These are phyloP conservation scores for Temnothorax ravouxi DNA, from an alignment of 2,888 invertebrate species.

Conservation along the genomic window DNA sequence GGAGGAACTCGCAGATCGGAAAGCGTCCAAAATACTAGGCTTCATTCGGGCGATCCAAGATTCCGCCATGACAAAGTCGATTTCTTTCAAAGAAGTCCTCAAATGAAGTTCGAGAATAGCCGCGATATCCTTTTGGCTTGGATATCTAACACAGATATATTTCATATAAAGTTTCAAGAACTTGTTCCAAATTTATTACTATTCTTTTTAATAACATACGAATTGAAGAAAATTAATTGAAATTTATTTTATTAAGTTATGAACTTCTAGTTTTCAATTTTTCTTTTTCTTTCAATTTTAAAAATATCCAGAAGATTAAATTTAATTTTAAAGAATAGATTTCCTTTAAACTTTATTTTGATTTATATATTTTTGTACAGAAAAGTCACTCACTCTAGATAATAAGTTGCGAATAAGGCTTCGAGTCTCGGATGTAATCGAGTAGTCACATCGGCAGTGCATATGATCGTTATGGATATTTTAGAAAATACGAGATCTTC, in stretches of 20 bases:
- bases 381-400: slow-evolving; percentile 77
- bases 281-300: not conserved
- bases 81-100: slow-evolving; percentile 74
- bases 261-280: not conserved
- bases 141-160: slow-evolving; percentile 66
- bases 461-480: slow-evolving; percentile 79
- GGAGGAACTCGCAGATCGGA: slow-evolving; percentile 70
- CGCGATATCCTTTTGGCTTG: slow-evolving; percentile 77
- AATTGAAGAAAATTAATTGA: not conserved
- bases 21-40: slow-evolving; percentile 78
- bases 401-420: slow-evolving; percentile 80
- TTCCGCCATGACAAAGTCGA: slow-evolving; percentile 68
- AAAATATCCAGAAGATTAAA: too few species aligned
- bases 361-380: not conserved
- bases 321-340: not conserved
- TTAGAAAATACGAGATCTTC: slow-evolving; percentile 84
- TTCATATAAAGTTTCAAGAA: not conserved
- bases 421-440: slow-evolving; percentile 83
- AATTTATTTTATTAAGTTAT: not conserved
- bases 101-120: slow-evolving; percentile 81
- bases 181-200: not conserved
- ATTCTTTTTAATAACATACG: not conserved
- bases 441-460: slow-evolving; percentile 80
- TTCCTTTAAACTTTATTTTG: not conserved
- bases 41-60: slow-evolving; percentile 80